Base-by-base conservation (phyloP, 2,888 invertebrate species). In the Stenotaenia linearis region DNA sequence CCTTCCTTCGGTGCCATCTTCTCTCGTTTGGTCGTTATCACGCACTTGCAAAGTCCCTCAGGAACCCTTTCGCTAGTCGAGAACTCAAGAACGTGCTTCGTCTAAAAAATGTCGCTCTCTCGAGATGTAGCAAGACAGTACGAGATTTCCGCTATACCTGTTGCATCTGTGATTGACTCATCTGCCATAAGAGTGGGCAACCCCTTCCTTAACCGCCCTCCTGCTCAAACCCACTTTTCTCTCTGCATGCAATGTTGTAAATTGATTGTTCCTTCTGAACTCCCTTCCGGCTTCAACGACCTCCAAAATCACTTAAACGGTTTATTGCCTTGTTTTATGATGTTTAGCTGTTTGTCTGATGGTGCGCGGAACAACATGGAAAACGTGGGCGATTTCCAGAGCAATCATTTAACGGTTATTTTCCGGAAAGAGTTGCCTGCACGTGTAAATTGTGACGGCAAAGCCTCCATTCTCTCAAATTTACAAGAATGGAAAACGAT, bases 291-390 rank as follows among this genome's bases (percentile, higher is more conserved):
- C 35, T 78, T 32, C 78, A 61, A 56, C 69, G 78, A 78, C 78
- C 78, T 78, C 69, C 37, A 40, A 61, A 78, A 40, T 78, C 77
- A 61, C 78, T 78, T 79, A 79, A 79, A 79, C 79, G 79, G 79
- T 79, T 79, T 79, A 79, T 79, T 30, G 79, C 75, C 75, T 69
- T 79, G 74, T 79, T 79, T 79, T 79, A 79, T 79, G 79, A 79
- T 79, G 79, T 79, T 79, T 79, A 35, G 78, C 78, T 45, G 77
- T 77, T 78, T 56, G 78, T 78, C 61, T 61, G 78, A 56, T 78
- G 45, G 78, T 30, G 37, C 30, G 32, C 28, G 32, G 56, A 30
- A 78, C 78, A 78, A 69, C 69, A 69, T 69, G 69, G 69, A 28
- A 69, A 69, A 69, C 69, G 69, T 69, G 69, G 69, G 69, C 69